phyloP scores from a whole-genome alignment of 2,888 invertebrate species.

The Phengaris arion region DNA sequence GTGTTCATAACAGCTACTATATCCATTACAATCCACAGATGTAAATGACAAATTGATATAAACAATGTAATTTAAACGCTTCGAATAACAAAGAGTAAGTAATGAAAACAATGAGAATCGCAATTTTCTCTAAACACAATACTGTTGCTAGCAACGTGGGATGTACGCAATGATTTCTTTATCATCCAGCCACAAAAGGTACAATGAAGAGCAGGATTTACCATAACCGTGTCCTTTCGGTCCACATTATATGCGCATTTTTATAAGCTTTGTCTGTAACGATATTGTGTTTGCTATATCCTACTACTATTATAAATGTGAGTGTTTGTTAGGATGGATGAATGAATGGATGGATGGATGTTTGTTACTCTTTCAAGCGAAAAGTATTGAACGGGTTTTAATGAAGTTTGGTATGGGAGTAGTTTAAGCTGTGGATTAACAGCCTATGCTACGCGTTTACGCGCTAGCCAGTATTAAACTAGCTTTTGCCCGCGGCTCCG shows the following conservation, averaged over 20 bases:
- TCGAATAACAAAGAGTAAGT: conserved; percentile 22
- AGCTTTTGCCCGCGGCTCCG: too few relatives aligned
- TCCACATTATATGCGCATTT: conserved; percentile 64
- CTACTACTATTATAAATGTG: too few relatives aligned
- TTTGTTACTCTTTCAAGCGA: too few relatives aligned
- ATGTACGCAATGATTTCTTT: conserved; percentile 56
- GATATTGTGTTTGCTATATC: conserved; percentile 4
- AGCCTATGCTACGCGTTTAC: too few relatives aligned
- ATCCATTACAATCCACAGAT: background rate
- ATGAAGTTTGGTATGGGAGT: too few relatives aligned
- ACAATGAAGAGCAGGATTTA: conserved; percentile 65
- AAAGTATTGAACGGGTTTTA: too few relatives aligned
- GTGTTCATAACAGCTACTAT: background rate
- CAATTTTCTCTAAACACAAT: conserved; percentile 25
- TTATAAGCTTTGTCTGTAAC: conserved; percentile 51
- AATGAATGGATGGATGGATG: too few relatives aligned
- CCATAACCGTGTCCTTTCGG: conserved; percentile 57
- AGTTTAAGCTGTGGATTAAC: too few relatives aligned
- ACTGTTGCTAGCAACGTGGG: conserved; percentile 35
- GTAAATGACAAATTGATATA: background rate
- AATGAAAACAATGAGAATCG: conserved; percentile 15
- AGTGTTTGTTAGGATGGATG: too few relatives aligned
- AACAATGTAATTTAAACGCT: conserved; percentile 10
- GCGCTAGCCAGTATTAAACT: too few relatives aligned
- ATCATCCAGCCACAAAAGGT: conserved; percentile 57